Base-by-base conservation (phyloP, 2,888 invertebrate species). In the Drosophila leonis region DNA sequence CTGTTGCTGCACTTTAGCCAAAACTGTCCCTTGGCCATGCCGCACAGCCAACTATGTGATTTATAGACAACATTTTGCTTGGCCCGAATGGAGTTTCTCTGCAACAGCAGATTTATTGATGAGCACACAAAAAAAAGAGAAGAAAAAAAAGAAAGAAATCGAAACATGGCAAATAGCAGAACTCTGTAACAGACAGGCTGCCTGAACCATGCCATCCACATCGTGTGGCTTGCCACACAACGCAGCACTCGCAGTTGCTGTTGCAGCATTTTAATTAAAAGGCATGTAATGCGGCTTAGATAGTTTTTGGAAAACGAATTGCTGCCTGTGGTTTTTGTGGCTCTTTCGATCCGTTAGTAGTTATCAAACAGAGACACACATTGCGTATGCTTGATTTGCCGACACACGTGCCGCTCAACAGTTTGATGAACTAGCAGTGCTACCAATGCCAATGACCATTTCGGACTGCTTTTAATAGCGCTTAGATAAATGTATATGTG, bases 41-140 rank as follows among this genome's bases (percentile, higher is more conserved):
- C 55, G 61, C 51, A 67, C 60, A 72, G 66, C 77, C 77, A 81
- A 80, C 80, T 78, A 74, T 90, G 78, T 88, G 88, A 89, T 90
- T 90, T 90, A 89, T 90, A 74, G 85, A 78, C 82, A 78, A 64
- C 33, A 62, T 68, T 72, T 63, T 44, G 54, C 39, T 24, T 39
- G 41, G 33, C 41, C 48, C 42, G 35, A 46, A 72, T 37, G 49
- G 59, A 48, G 65, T 62, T 72, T 67, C 74, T 75, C 81, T 78
- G 83, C 86, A 78, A 51, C 57, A 54, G 76, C 80, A 74, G 87
- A 87, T 90, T 87, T 87, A 87, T 87, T 87, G 90, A 90, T 88
- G 87, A 88, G 83, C 78, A 72, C 72, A 79, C 72, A 65, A 64
- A 87, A 76, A 69, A 71, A 3, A 15, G 1, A 0, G 13, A 24